Percentiles rank a stretch among this genome's conserved stretches.
Conservation (phyloP, 2,888 invertebrate species). For the Spisula solida region DNA sequence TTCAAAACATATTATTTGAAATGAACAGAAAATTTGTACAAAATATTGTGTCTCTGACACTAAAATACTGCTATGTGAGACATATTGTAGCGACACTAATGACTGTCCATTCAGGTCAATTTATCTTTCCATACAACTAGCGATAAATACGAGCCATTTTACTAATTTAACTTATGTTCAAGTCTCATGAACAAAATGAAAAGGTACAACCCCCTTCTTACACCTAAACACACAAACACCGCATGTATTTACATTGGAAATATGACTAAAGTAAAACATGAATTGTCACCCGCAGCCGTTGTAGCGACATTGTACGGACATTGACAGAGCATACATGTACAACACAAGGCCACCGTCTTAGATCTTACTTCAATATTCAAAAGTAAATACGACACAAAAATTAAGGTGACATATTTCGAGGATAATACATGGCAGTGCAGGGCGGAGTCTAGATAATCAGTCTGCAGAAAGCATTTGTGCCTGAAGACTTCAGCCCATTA, state of each 20-base stretch:
- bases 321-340: neutral
- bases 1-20: slow-evolving; percentile 23
- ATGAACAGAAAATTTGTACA: slow-evolving; percentile 31
- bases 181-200: slow-evolving; percentile 28
- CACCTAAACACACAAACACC: slow-evolving; percentile 43
- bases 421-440: too few relatives aligned
- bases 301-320: neutral
- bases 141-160: slow-evolving; percentile 48
- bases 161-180: slow-evolving; percentile 39
- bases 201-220: slow-evolving; percentile 35
- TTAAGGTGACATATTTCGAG: too few relatives aligned
- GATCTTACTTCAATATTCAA: too few relatives aligned
- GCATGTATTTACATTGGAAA: slow-evolving; percentile 16
- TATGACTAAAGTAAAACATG: slow-evolving; percentile 6
- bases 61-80: slow-evolving; percentile 31
- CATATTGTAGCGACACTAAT: slow-evolving; percentile 45
- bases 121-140: slow-evolving; percentile 48
- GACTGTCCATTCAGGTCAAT: slow-evolving; percentile 61
- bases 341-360: too few relatives aligned
- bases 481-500: too few relatives aligned
- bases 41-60: slow-evolving; percentile 25
- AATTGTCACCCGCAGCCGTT: neutral
- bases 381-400: too few relatives aligned
- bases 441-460: too few relatives aligned
- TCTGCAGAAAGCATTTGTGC: too few relatives aligned